Percentiles rank a stretch among this genome's conserved stretches.
Conservation (phyloP, 2,888 invertebrate species). For the Lasioglossum figueresi region DNA sequence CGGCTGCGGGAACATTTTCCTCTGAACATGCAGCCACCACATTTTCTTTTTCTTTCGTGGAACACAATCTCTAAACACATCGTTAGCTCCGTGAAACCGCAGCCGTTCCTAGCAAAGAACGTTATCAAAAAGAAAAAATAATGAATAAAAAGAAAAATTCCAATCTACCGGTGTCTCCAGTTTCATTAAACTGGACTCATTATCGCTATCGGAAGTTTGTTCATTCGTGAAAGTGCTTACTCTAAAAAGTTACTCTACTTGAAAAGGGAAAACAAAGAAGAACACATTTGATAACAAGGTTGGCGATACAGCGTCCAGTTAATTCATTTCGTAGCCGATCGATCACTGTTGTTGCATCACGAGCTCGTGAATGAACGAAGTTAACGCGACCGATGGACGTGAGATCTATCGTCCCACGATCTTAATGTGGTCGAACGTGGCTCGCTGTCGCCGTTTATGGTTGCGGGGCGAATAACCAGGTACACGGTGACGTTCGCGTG, state of each 20-base stretch:
- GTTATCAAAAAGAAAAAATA: background rate
- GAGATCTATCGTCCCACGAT: constrained; percentile 5
- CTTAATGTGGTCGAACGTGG: background rate
- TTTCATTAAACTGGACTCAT: constrained; percentile 42
- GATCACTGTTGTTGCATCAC: background rate
- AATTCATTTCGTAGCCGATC: background rate
- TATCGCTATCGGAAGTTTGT: constrained; percentile 37
- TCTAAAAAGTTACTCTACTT: background rate
- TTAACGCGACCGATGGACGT: background rate
- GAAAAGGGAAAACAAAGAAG: background rate
- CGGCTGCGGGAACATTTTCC: background rate
- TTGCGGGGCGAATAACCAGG: background rate
- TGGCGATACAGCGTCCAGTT: background rate
- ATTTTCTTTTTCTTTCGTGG: background rate
- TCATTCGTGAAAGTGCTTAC: background rate
- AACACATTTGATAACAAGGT: background rate
- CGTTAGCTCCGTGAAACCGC: background rate
- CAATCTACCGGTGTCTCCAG: background rate
- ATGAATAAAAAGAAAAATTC: background rate
- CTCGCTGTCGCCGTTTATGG: constrained; percentile 9
- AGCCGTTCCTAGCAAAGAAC: background rate
- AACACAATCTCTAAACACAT: background rate
- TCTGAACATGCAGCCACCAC: background rate
- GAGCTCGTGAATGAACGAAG: constrained; percentile 2
- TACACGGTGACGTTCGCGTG: background rate